phyloP scores from a whole-genome alignment of 2,888 invertebrate species.

The Gerosis bhagava region DNA sequence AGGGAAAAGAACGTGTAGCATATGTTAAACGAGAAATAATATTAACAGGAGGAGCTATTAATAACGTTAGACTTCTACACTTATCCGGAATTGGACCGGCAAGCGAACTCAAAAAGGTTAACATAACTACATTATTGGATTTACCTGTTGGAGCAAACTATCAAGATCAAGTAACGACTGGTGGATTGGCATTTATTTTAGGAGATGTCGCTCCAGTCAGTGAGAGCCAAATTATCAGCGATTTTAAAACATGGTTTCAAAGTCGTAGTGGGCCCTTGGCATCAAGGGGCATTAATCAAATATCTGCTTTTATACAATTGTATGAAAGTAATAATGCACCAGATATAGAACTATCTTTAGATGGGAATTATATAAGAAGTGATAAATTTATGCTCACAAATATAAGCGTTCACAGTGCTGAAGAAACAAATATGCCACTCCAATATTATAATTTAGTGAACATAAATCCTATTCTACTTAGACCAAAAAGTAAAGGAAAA shows the following conservation, averaged over 20 bases:
- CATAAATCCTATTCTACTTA: conserved; percentile 63
- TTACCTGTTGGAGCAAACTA: conserved; percentile 71
- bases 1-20: conserved; percentile 64
- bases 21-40: conserved; percentile 71
- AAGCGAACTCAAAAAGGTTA: conserved; percentile 58
- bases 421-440: conserved; percentile 66
- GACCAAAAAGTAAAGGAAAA: conserved; percentile 72
- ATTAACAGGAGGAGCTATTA: conserved; percentile 68
- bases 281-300: conserved; percentile 70
- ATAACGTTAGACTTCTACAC: conserved; percentile 68
- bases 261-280: conserved; percentile 64
- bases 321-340: conserved; percentile 70
- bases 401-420: conserved; percentile 62
- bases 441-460: conserved; percentile 73
- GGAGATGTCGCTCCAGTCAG: conserved; percentile 57
- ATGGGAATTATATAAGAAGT: conserved; percentile 72
- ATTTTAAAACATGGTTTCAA: conserved; percentile 75
- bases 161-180: conserved; percentile 73
- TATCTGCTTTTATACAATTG: conserved; percentile 71
- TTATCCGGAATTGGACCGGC: conserved; percentile 71
- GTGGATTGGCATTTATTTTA: conserved; percentile 66
- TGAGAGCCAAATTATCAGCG: conserved; percentile 60
- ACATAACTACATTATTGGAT: conserved; percentile 56
- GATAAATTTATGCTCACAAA: conserved; percentile 75
- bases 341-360: conserved; percentile 66